A percentile compares a stretch with the other conserved stretches of the same genome.
phyloP scores from a whole-genome alignment of 2,113 vertebrate genomes.

The Leiothrix lutea region DNA sequence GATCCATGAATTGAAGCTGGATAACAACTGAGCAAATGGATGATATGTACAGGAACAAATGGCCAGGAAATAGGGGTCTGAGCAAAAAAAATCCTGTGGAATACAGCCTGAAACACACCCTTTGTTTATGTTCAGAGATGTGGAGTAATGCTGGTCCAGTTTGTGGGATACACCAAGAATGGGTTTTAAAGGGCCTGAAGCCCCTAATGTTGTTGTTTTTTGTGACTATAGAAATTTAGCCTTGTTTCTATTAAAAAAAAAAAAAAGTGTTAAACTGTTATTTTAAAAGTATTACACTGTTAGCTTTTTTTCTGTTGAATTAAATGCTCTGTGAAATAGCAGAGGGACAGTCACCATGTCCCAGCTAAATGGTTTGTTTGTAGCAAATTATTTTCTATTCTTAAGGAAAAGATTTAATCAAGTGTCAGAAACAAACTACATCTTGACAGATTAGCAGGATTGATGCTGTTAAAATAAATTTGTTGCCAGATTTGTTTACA shows the following conservation, averaged over 20 bases:
- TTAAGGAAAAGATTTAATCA: constrained; percentile 21
- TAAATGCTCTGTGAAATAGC: background rate
- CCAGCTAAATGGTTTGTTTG: constrained; percentile 12
- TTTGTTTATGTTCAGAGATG: background rate
- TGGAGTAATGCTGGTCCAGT: background rate
- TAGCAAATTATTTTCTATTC: constrained; percentile 32
- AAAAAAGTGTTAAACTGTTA: background rate
- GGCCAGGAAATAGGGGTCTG: background rate
- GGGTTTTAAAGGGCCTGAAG: background rate
- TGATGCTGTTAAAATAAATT: constrained; percentile 45
- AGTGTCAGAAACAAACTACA: constrained; percentile 21
- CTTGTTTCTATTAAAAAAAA: background rate
- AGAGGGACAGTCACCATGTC: background rate
- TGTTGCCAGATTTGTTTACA: constrained; percentile 65
- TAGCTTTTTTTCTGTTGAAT: background rate
- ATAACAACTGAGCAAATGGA: background rate
- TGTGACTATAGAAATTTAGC: background rate
- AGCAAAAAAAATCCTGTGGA: background rate
- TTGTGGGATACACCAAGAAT: background rate
- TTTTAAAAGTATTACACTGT: background rate
- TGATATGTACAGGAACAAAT: background rate
- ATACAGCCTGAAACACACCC: background rate
- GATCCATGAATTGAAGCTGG: background rate
- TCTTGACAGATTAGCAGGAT: constrained; percentile 29
- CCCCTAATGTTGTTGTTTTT: background rate